Base-by-base conservation (phyloP, 2,113 vertebrate species). In the Apodemus speciosus region DNA sequence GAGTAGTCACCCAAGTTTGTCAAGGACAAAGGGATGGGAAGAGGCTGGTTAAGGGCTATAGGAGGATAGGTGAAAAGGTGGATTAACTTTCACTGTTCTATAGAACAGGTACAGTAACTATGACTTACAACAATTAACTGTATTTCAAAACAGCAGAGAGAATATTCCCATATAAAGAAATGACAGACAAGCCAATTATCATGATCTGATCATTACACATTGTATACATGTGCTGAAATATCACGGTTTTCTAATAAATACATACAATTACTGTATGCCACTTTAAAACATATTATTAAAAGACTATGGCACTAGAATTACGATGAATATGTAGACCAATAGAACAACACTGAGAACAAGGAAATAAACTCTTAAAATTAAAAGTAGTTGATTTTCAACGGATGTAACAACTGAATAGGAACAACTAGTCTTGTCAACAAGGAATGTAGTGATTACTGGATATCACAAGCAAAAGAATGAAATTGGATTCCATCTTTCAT, bases 161-260 rank as follows among this genome's bases (percentile, higher is more conserved):
- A 71, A 51, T 71, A 32, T 51, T 83, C 40, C 85, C 40, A 88
- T 53, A 88, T 20, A 73, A 43, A 71, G 51, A 83, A 89, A 93
- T 71, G 32, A 27, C 8, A 62, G 18, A 27, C 8, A 72, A 20
- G 49, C 30, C 46, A 46, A n/a, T 64, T 76, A 66, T 7, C 2
- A 13, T 38, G n/a, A 93, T 76, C 46, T 75, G 58, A 89, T 49
- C n/a, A 68, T 66, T 16, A 72, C 6, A 64, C 13, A 15, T 15
- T 64, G 14, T n/a, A 64, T 56, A 81, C 35, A 38, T n/a, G 56
- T 75, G 71, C 58, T 21, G n/a, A 81, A 84, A 66, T 66, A n/a
- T 75, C 21, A 64, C 9, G 6, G 18, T 64, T 25, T 71, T 56
- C 40, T 58, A 30, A 58, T 38, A 71, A 87, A 80, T 53, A 72